Base-by-base conservation (phyloP, 2,888 invertebrate genomes). In the Ornithoptera priamus region DNA sequence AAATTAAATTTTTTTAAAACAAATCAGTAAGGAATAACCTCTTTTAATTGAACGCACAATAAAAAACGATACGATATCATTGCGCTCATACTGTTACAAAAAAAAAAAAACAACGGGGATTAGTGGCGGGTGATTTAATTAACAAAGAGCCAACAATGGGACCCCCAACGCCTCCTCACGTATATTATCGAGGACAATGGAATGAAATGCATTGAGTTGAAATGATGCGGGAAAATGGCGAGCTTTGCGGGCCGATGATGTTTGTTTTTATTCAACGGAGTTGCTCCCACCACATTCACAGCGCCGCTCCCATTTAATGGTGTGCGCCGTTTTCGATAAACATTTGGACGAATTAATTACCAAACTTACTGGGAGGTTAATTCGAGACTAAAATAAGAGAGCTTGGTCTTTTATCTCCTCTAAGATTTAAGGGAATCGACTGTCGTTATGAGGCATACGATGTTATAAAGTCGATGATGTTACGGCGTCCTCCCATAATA, bases 81-180 rank as follows among this genome's bases (percentile, higher is more conserved):
- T 63, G 58, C 53, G 15, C 7, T 22, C 24, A 17, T 64, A 56
- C 20, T 22, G n/a, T 61, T 64, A 46, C 3, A 39, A 58, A 30
- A 30, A 30, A 30, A 24, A 24, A 67, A 68, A 65, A 68, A 64
- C 50, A 53, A 60, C n/a, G 64, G 2, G 64, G 59, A 68, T 64
- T 64, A 60, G 64, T 50, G 56, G 46, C 62, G 62, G 62, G 53
- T 69, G 69, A 69, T 65, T 69, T 69, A 65, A 69, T 69, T 64
- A 67, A 71, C 64, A 69, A 69, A 69, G 67, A 62, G 56, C 62
- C 42, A 64, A 71, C 64, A 71, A 71, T 71, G 67, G 24, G n/a
- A 56, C 6, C 36, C 36, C 57, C 64, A 22, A 56, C 36, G 64
- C 53, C 46, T 56, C 58, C 58, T 53, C 36, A 18, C 61, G 69